Percentiles rank a stretch among this genome's conserved stretches.
Conservation (phyloP, 2,888 invertebrate species). For the Drosophila melanocephala region DNA sequence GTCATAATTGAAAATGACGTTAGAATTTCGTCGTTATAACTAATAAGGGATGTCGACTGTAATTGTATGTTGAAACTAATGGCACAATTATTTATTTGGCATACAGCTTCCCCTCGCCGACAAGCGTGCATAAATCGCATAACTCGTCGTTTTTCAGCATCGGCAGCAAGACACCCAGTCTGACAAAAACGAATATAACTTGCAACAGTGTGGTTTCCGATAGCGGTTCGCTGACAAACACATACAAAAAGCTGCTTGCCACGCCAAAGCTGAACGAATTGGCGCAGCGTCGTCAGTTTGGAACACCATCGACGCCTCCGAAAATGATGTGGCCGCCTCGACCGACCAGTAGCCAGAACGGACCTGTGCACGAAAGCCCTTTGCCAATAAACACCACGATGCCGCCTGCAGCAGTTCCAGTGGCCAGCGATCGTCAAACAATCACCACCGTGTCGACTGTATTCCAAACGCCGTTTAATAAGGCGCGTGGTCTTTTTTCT, state of each 20-base stretch:
- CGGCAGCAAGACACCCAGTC: slow-evolving; percentile 5
- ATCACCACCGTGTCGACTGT: slow-evolving; percentile 19
- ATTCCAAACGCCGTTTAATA: slow-evolving; percentile 69
- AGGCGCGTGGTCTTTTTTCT: slow-evolving; percentile 70
- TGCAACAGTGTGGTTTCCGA: slow-evolving; percentile 16
- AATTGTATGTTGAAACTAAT: slow-evolving; percentile 2
- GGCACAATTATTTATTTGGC: background rate
- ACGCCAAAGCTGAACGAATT: slow-evolving; percentile 48
- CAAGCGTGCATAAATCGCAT: slow-evolving; percentile 69
- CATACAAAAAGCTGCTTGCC: slow-evolving; percentile 38
- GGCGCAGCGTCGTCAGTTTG: background rate
- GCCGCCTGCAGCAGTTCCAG: slow-evolving; percentile 25
- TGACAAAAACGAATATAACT: background rate
- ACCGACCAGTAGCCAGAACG: slow-evolving; percentile 1
- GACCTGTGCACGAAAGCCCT: background rate
- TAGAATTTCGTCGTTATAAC: background rate
- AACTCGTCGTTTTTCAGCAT: slow-evolving; percentile 26
- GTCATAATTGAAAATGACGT: background rate
- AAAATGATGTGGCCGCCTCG: slow-evolving; percentile 10
- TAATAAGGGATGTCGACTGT: too few species aligned
- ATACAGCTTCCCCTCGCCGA: slow-evolving; percentile 82
- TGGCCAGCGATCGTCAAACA: slow-evolving; percentile 22
- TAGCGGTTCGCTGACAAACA: slow-evolving; percentile 4
- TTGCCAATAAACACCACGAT: background rate
- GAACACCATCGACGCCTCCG: slow-evolving; percentile 16